Evolutionary conservation across 2,113 vertebrate species (phyloP).

Genomic region (Phocoena sinus): DNA sequence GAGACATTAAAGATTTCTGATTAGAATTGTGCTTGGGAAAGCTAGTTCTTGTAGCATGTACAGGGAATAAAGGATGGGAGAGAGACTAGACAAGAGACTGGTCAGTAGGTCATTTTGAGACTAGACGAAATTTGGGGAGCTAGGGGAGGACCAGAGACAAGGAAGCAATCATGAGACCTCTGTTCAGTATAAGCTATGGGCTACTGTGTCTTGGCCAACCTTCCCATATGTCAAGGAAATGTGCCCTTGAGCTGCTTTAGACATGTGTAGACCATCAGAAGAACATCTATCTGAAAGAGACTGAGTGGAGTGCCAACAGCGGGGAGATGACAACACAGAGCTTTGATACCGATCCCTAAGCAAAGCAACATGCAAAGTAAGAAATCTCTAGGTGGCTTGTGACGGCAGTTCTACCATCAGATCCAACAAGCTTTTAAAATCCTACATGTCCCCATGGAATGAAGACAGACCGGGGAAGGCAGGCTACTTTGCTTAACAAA

Average conservation of each 20-base stretch:
- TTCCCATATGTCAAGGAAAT: not conserved
- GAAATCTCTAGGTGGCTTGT: not conserved
- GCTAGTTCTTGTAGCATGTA: not conserved
- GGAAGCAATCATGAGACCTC: not conserved
- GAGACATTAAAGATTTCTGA: not conserved
- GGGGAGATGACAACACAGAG: not conserved
- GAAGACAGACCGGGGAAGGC: not conserved
- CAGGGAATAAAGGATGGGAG: not conserved
- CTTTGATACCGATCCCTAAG: not conserved
- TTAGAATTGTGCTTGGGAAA: not conserved
- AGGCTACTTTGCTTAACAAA: not conserved
- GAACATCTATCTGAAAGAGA: not conserved
- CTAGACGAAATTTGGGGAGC: not conserved
- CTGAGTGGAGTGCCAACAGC: not conserved
- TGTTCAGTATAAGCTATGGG: not conserved
- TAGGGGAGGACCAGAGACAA: not conserved
- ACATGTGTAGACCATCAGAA: not conserved
- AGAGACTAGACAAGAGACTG: not conserved
- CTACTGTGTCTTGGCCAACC: not conserved
- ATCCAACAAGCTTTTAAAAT: not conserved
- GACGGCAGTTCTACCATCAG: not conserved
- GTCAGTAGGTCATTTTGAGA: not conserved
- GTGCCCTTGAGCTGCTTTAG: not conserved
- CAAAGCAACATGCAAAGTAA: not conserved
- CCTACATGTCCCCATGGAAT: not conserved